Conservation (phyloP, 2,797 vertebrate species). For the Melanitta fusca region DNA sequence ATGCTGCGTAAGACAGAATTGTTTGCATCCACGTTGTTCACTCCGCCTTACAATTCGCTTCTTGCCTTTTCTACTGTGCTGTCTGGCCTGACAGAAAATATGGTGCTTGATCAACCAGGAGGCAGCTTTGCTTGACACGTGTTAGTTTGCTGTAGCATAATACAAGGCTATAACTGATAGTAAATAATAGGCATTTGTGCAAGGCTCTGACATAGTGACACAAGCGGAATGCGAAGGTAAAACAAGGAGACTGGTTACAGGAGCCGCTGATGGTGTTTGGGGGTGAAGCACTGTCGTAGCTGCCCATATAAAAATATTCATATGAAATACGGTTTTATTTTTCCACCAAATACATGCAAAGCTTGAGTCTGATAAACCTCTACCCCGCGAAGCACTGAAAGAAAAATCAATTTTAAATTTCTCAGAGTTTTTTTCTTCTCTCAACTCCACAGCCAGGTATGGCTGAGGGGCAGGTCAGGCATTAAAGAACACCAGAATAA, state of each 20-base stretch:
- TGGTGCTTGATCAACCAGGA: too few species aligned
- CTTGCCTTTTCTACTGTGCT: not conserved
- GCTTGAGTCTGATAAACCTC: not conserved
- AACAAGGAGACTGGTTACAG: not conserved
- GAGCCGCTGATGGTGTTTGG: not conserved
- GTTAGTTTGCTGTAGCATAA: not conserved
- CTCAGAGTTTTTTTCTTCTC: not conserved
- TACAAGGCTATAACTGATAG: not conserved
- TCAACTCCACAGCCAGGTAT: not conserved
- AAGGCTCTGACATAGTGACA: not conserved
- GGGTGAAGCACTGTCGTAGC: not conserved
- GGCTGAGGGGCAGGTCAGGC: not conserved
- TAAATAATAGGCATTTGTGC: not conserved
- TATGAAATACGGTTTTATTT: not conserved
- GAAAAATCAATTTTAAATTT: not conserved
- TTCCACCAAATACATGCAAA: not conserved
- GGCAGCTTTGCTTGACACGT: not conserved
- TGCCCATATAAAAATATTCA: not conserved
- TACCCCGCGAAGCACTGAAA: not conserved
- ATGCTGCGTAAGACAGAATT: not conserved
- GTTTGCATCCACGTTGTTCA: not conserved
- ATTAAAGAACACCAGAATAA: not conserved
- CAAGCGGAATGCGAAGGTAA: too few species aligned
- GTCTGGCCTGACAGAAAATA: not conserved
- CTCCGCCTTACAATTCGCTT: not conserved